Percentiles rank a stretch among this genome's conserved stretches.
phyloP scores from a whole-genome alignment of 2,113 vertebrate genomes.

The Ariopsis seemanni region DNA sequence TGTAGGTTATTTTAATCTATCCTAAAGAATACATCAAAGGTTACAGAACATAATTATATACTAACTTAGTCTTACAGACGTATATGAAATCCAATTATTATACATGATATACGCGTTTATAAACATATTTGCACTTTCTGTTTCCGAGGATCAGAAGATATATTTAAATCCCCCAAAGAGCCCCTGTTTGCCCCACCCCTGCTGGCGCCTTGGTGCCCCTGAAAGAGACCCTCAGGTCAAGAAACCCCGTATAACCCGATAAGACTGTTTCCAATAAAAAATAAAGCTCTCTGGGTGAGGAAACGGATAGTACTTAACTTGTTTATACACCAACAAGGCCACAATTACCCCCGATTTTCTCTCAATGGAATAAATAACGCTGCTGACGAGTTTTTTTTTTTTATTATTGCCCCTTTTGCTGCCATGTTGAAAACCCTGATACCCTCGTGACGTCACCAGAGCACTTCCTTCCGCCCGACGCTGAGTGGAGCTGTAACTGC shows the following conservation, averaged over 20 bases:
- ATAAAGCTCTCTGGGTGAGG: not conserved
- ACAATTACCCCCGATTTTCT: not conserved
- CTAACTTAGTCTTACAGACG: not conserved
- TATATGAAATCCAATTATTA: not conserved
- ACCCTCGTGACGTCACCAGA: constrained; percentile 70
- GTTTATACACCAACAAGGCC: not conserved
- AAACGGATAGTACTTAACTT: no score
- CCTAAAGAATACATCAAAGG: not conserved
- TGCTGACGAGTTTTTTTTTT: constrained; percentile 10
- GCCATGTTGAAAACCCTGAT: constrained; percentile 60
- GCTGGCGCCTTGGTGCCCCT: constrained; percentile 50
- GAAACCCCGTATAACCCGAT: constrained; percentile 52
- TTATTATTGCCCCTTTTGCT: constrained; percentile 40
- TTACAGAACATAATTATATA: not conserved
- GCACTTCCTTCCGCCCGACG: constrained; percentile 75
- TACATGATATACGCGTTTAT: not conserved
- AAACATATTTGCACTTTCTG: not conserved
- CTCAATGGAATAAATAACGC: not conserved
- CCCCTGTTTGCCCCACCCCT: constrained; percentile 51
- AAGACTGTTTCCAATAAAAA: not conserved
- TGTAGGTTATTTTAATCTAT: not conserved
- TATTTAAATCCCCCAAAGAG: constrained; percentile 36
- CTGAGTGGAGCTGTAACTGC: constrained; percentile 75
- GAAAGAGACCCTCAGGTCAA: constrained; percentile 50
- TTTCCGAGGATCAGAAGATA: not conserved